Base-by-base conservation (phyloP, 2,888 invertebrate species). In the Caenorhabditis sp. region DNA sequence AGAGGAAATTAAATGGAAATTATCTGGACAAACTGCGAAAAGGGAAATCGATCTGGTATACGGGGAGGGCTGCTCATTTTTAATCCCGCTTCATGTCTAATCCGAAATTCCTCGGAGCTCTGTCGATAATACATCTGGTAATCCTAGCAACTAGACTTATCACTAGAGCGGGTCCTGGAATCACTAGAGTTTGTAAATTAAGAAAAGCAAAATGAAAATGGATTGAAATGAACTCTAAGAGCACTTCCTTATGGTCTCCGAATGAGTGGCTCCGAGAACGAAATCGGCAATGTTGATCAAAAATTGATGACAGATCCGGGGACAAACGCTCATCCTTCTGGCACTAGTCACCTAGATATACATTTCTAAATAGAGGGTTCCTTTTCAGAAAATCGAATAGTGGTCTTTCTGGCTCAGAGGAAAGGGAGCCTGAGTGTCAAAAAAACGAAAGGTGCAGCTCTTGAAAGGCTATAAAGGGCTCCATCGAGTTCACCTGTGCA, bases 321-420 rank as follows among this genome's bases (percentile, higher is more conserved):
- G n/a, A n/a, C n/a, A 44, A 32, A 28, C 22, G 51, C 47, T 22
- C 22, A 32, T 58, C 47, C 26, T 60, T 51, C 40, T 50, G 40
- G 20, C 22, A 65, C 51, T 26, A 47, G 47, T 47, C 47, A 47
- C 47, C 47, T 28, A 56, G 51, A 62, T 58, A 72, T 72, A 72
- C 72, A 72, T 72, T 72, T 72, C 56, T 72, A 50, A 72, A 44
- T 28, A 61, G 32, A 22, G 61, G 37, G 69, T 70, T 70, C 60
- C 60, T 22, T 56, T 22, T 40, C 26, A 15, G 32, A 37, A 35
- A 20, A 47, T 20, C 28, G 15, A 61, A 69, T 22, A n/a, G n/a
- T n/a, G n/a, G n/a, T n/a, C n/a, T n/a, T n/a, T n/a, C n/a, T n/a
- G 32, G 40, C 40, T 40, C 13, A 47, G 26, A 53, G 24, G 47